A percentile compares a stretch with the other conserved stretches of the same genome.
phyloP scores from a whole-genome alignment of 35 echinoderm and acorn worm species.

The Ophioderma brevispina region DNA sequence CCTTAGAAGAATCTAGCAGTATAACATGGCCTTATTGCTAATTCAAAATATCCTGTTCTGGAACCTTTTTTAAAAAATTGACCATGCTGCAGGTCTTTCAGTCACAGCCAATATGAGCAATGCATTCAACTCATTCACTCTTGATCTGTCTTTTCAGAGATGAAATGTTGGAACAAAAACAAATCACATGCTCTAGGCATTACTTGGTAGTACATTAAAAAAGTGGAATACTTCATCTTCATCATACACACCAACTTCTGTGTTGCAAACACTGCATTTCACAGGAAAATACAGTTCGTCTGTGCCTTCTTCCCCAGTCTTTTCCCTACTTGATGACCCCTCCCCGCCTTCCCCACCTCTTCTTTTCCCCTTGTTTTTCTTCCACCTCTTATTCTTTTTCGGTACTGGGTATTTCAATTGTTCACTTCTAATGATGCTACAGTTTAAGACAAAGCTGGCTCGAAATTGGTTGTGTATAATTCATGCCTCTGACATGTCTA shows the following conservation, averaged over 20 bases:
- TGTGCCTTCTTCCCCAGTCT: background rate
- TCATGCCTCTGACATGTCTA: constrained; percentile 98
- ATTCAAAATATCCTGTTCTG: too few species aligned
- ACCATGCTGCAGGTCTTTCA: too few species aligned
- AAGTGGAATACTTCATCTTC: constrained; percentile 93
- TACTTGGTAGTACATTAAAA: constrained; percentile 88
- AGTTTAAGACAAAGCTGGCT: constrained; percentile 96
- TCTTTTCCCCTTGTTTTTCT: constrained; percentile 27
- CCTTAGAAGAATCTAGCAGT: too few species aligned
- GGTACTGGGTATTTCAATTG: constrained; percentile 59
- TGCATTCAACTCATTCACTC: too few species aligned
- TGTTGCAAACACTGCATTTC: constrained; percentile 83
- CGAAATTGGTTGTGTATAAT: constrained; percentile 88
- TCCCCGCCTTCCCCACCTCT: constrained; percentile 10
- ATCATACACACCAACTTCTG: constrained; percentile 94
- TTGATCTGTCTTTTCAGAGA: too few species aligned
- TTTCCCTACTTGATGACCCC: background rate
- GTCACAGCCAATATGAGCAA: too few species aligned
- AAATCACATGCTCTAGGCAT: too few species aligned
- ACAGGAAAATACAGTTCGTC: constrained; percentile 86
- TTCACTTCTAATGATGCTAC: constrained; percentile 72
- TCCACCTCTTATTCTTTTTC: constrained; percentile 56
- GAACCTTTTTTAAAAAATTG: too few species aligned
- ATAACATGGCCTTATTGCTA: too few species aligned
- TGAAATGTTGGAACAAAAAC: too few species aligned